Base-by-base conservation (phyloP, 2,888 invertebrate species). In the Drosophila rellima region DNA sequence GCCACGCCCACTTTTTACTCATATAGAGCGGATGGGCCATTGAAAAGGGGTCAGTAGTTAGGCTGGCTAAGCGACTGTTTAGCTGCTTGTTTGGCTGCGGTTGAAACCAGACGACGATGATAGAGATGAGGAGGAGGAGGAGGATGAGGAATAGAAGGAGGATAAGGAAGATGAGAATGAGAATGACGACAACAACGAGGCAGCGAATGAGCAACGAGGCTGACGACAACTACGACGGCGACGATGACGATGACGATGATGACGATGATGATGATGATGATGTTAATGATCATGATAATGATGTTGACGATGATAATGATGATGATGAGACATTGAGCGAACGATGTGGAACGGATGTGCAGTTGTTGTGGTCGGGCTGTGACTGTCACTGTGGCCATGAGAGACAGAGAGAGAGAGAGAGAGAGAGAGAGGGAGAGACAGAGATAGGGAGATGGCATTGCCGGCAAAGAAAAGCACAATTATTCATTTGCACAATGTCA, bases 401-500 rank as follows among this genome's bases (percentile, higher is more conserved):
- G 29, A 48, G 54, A 23, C 45, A n/a, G 1, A 29, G 33, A 23
- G 20, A 44, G 20, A 10, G 44, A 8, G 51, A 39, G 10, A 18
- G 54, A 20, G 6, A 23, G 23, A 23, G 6, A 40, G 29, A 47
- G 57, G 1, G 15, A 13, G 6, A 26, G 13, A n/a, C n/a, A 7
- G 20, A 13, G 18, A 20, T 5, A 47, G 42, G 26, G 17, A 7
- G 50, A 11, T 48, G 48, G 70, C 57, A 71, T 65, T 74, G 70
- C 57, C 74, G 70, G 86, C 80, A 91, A 81, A 90, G 84, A 84
- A 90, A 90, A 89, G 91, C 90, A 88, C 91, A 91, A 91, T 91
- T 91, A 91, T 90, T 90, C 90, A 90, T 91, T 90, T 83, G 87
- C 85, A 87, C 82, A 85, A 87, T 85, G 88, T 88, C 90, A 88